phyloP scores from a whole-genome alignment of 2,113 vertebrate species.

The Cyanoderma ruficeps region DNA sequence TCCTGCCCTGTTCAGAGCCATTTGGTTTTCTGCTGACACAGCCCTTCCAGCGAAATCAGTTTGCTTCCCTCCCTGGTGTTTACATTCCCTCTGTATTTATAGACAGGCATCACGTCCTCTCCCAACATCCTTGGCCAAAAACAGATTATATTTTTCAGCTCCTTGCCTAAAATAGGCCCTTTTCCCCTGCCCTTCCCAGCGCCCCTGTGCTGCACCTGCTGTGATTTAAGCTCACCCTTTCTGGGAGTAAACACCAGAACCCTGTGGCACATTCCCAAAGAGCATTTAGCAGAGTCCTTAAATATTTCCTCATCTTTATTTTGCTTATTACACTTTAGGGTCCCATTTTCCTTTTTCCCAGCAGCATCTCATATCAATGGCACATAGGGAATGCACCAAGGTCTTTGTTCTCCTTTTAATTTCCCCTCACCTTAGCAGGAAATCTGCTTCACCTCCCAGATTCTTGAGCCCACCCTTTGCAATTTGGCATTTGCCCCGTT shows the following conservation, averaged over 20 bases:
- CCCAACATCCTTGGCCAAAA: background rate
- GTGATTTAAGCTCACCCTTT: background rate
- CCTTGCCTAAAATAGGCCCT: background rate
- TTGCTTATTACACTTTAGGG: background rate
- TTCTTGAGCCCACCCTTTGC: background rate
- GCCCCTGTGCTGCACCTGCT: background rate
- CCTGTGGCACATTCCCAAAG: background rate
- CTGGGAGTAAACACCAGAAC: background rate
- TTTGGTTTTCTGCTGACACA: constrained; percentile 30
- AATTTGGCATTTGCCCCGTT: background rate
- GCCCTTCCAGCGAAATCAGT: background rate
- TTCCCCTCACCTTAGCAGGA: rapidly evolving
- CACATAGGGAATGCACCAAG: background rate
- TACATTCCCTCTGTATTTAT: constrained; percentile 37
- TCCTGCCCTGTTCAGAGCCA: background rate
- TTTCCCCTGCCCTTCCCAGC: background rate
- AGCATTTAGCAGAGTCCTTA: rapidly evolving
- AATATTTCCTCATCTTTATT: background rate
- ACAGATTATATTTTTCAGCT: background rate
- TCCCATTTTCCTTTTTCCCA: background rate
- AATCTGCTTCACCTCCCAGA: background rate
- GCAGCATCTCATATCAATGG: background rate
- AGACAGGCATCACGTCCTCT: constrained; percentile 4
- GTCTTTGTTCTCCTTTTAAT: background rate
- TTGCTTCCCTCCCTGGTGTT: constrained; percentile 31